Evolutionary conservation across 35 echinoderm and acorn worm genomes (phyloP).

Genomic region (Apostichopus californicus): DNA sequence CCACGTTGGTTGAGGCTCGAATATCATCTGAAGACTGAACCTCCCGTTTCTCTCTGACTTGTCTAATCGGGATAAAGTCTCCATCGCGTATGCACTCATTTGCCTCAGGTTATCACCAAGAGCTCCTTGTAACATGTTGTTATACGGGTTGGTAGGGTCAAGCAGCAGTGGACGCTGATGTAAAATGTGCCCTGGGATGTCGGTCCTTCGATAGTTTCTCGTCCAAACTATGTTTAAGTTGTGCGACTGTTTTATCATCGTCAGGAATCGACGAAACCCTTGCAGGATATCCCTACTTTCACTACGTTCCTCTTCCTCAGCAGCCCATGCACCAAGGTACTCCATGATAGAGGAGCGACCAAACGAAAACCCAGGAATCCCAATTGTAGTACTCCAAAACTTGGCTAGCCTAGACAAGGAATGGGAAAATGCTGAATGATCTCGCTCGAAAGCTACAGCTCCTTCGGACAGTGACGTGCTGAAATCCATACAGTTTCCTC

Average conservation of each 20-base stretch:
- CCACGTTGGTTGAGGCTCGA: constrained; percentile 9
- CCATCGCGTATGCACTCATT: background rate
- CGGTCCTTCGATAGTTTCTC: background rate
- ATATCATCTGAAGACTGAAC: background rate
- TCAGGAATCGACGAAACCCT: background rate
- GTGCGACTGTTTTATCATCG: background rate
- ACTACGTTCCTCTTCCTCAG: constrained; percentile 8
- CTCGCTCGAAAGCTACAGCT: background rate
- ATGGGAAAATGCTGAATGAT: background rate
- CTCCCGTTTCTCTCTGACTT: background rate
- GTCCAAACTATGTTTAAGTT: background rate
- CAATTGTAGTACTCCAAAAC: constrained; percentile 27
- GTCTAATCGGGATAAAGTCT: background rate
- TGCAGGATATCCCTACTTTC: background rate
- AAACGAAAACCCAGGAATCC: background rate
- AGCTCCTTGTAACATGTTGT: background rate
- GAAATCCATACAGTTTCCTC: background rate
- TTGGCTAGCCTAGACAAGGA: background rate
- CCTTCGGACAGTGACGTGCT: background rate
- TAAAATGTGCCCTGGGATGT: background rate
- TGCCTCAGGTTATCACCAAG: background rate
- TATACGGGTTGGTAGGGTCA: constrained; percentile 28
- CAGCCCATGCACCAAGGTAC: constrained; percentile 44
- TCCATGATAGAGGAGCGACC: constrained; percentile 41
- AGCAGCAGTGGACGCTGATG: background rate